Base-by-base conservation (phyloP, 2,797 vertebrate genomes). In the Holocentrus rufus region DNA sequence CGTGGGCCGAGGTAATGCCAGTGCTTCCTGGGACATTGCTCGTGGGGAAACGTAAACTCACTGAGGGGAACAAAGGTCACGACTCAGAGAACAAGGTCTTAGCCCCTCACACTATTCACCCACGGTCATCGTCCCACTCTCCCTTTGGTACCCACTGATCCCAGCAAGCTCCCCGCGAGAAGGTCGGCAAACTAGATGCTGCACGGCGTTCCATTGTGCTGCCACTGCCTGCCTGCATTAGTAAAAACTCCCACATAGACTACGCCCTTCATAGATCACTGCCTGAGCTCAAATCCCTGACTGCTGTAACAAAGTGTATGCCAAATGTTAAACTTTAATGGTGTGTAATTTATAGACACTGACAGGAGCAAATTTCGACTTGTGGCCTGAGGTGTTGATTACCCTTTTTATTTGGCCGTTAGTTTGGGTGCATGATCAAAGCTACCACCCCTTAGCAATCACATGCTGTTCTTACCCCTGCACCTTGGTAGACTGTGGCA, bases 51-150 rank as follows among this genome's bases (percentile, higher is more conserved):
- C 83, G 89, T 85, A 85, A 91, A 85, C 80, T 71, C 87, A 67
- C 22, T 42, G 79, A 86, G 68, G 61, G 86, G 87, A 93, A 91
- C 90, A 93, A 93, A 92, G 89, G 91, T 92, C 88, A 90, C 67
- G 73, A 90, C 87, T 91, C 88, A 92, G 83, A 90, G 84, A 87
- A 83, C 85, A 84, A 73, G 88, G 82, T 80, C 80, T 89, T 85
- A 86, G 68, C 75, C 83, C 81, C 80, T 71, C 39, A 39, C 76
- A 77, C 72, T 69, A 83, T 91, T 89, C 88, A 88, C 75, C 83
- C 72, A 49, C 72, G 79, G 68, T 80, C 83, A 66, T 76, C 72
- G 30, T 77, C 74, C 66, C 74, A 53, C 75, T 79, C 69, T 54
- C 77, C 52, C 66, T 90, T 89, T 89, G 63, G 82, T 83, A 74